Evolutionary conservation across 2,797 vertebrate genomes (phyloP).

Genomic region (Chanos chanos): DNA sequence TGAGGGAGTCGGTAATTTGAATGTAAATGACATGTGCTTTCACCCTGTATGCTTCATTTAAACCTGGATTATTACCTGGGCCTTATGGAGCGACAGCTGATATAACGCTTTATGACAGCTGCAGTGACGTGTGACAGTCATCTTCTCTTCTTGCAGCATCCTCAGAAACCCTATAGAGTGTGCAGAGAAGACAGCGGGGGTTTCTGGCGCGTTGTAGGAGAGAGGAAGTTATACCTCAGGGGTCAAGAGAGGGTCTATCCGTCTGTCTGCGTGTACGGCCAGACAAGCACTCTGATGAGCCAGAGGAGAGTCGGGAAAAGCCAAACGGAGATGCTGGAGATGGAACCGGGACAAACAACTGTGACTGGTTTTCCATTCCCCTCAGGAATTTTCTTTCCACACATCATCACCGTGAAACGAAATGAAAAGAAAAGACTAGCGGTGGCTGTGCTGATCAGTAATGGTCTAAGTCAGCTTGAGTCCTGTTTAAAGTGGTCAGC

Average conservation of each 20-base stretch:
- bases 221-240: constrained; percentile 8
- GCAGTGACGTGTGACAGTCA: constrained; percentile 8
- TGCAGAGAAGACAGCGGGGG: background rate
- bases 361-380: background rate
- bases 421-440: no score
- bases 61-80: background rate
- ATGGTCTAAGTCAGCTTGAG: no score
- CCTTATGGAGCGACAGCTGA: constrained; percentile 1
- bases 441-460: no score
- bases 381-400: no score
- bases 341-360: background rate
- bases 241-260: constrained; percentile 4
- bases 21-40: no score
- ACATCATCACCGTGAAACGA: no score
- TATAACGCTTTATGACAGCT: constrained; percentile 15
- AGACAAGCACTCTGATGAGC: constrained; percentile 6
- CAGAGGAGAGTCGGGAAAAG: background rate
- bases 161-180: background rate
- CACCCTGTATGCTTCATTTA: no score
- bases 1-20: no score
- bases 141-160: background rate
- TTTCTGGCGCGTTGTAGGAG: constrained; percentile 17
- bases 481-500: no score
- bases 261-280: constrained; percentile 6
- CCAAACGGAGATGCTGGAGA: background rate